Percentiles rank a stretch among this genome's conserved stretches.
These are phyloP conservation scores for Meriones unguiculatus DNA, from an alignment of 2,113 vertebrate genomes.

Conservation along the genomic window DNA sequence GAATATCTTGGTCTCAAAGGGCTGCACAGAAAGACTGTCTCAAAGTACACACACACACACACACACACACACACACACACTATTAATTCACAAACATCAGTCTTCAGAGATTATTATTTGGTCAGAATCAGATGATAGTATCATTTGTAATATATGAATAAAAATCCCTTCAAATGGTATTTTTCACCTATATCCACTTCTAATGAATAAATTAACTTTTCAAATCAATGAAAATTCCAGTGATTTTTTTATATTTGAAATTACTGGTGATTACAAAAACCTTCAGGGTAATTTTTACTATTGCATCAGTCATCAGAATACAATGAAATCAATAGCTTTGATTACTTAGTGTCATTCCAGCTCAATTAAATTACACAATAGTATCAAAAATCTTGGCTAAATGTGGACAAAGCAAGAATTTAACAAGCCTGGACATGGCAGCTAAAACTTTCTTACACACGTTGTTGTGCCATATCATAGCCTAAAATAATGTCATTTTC, in stretches of 20 bases:
- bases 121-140: neutral
- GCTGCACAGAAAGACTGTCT: too few relatives aligned
- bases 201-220: slow-evolving; percentile 36
- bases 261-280: neutral
- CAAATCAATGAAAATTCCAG: slow-evolving; percentile 42
- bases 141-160: neutral
- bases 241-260: neutral
- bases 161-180: neutral
- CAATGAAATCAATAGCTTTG: too few relatives aligned
- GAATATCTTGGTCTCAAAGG: neutral
- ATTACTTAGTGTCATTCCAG: neutral
- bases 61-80: neutral
- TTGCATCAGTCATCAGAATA: slow-evolving; percentile 46
- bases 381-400: slow-evolving; percentile 19
- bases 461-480: neutral
- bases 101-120: slow-evolving; percentile 7
- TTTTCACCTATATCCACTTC: neutral
- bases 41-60: too few relatives aligned
- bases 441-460: neutral
- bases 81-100: neutral
- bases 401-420: slow-evolving; percentile 4
- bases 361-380: slow-evolving; percentile 31
- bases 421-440: slow-evolving; percentile 21
- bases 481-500: neutral
- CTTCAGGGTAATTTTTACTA: slow-evolving; percentile 36